Evolutionary conservation across 2,113 vertebrate genomes (phyloP).

Genomic region (Cricetomys ansorgei): DNA sequence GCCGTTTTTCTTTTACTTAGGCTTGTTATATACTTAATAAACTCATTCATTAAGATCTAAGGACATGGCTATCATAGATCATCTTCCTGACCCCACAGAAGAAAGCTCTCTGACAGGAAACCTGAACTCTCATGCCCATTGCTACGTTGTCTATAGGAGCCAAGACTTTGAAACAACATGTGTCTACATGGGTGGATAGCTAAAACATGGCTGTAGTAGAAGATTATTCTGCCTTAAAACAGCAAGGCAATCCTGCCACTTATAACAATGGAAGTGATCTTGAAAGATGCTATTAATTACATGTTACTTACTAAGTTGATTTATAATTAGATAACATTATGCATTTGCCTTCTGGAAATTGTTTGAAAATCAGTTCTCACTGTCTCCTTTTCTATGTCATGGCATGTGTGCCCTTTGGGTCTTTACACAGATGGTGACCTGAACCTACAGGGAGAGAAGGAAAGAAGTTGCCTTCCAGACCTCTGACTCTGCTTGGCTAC

Average conservation of each 20-base stretch:
- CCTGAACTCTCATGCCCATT: not conserved
- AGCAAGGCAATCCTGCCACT: not conserved
- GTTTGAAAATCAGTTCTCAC: not conserved
- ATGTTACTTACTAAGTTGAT: not conserved
- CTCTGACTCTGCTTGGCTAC: too few relatives aligned
- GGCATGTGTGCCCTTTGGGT: too few relatives aligned
- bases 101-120: not conserved
- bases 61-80: not conserved
- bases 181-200: too few relatives aligned
- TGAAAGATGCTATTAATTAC: not conserved
- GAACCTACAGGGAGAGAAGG: fast-evolving
- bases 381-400: fast-evolving
- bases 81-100: not conserved
- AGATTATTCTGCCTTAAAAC: not conserved
- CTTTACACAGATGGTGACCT: not conserved
- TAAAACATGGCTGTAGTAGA: too few relatives aligned
- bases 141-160: too few relatives aligned
- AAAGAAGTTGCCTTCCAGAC: not conserved
- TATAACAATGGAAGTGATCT: not conserved
- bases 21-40: not conserved
- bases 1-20: not conserved
- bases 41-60: not conserved
- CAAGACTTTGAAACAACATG: too few relatives aligned
- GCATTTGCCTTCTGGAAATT: not conserved
- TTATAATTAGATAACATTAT: not conserved